phyloP scores from a whole-genome alignment of 35 echinoderm and acorn worm species.

The Stichopus chloronotus region DNA sequence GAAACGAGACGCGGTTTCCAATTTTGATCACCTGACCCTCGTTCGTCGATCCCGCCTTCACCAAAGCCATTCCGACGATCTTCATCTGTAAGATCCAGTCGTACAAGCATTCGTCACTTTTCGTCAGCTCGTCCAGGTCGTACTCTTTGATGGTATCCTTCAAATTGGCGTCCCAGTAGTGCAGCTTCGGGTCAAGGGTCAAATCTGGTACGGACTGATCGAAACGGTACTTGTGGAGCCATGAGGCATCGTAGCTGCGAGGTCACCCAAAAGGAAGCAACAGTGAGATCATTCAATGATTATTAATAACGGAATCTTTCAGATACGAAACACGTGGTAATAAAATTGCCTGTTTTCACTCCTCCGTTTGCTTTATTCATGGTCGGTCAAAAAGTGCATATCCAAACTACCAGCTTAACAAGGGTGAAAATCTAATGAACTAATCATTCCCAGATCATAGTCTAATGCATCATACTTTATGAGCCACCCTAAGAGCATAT shows the following conservation, averaged over 20 bases:
- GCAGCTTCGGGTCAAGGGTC: slow-evolving; percentile 57
- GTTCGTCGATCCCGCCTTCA: slow-evolving; percentile 34
- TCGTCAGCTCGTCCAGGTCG: slow-evolving; percentile 61
- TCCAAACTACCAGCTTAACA: too few relatives aligned
- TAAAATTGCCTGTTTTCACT: too few relatives aligned
- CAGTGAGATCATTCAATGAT: too few relatives aligned
- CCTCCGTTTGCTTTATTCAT: too few relatives aligned
- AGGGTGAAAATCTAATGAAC: too few relatives aligned
- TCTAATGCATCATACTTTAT: too few relatives aligned
- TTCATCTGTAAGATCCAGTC: slow-evolving; percentile 76
- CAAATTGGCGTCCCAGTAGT: slow-evolving; percentile 55
- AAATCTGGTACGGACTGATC: slow-evolving; percentile 62
- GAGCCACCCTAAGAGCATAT: too few relatives aligned
- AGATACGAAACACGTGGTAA: too few relatives aligned
- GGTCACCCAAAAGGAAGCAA: neutral
- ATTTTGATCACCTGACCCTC: slow-evolving; percentile 73
- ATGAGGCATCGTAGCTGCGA: slow-evolving; percentile 43
- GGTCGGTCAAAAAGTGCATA: too few relatives aligned
- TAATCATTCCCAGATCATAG: too few relatives aligned
- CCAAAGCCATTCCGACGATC: slow-evolving; percentile 52
- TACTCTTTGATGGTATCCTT: slow-evolving; percentile 48
- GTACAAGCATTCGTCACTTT: slow-evolving; percentile 63
- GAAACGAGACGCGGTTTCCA: slow-evolving; percentile 64
- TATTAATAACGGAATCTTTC: too few relatives aligned
- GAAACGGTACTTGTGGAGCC: slow-evolving; percentile 67